Evolutionary conservation across 2,797 vertebrate species (phyloP), one percentile per base, ranked within the genome.

Genomic region (Centropyge bicolor): DNA sequence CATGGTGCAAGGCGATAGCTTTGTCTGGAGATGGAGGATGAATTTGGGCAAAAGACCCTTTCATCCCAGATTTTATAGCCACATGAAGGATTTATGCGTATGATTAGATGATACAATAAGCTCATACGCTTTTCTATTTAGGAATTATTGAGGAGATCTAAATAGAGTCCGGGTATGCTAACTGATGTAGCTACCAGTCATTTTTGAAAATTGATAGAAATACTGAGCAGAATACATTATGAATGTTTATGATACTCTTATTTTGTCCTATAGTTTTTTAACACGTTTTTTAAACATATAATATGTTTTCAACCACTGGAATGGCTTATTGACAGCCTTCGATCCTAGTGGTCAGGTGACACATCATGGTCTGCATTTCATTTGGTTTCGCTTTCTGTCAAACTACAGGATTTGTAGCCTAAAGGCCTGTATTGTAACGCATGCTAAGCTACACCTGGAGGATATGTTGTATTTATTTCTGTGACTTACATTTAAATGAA

Each of bases 1-100:
- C 86, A 60, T 90, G 88, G 73, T 5, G 9, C 5, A 7, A 13
- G n/a, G 19, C 6, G 1, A 6, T 0, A 11, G 19, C 77, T 52
- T 64, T 74, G 49, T 31, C 5, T 36, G 4, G 2, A 5, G 0
- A 36, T 31, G 27, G 7, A 70, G 9, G 14, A 38, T 68, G n/a
- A 24, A n/a, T 1, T 31, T 12, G 8, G 19, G 8, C 8, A 8
- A 56, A 64, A 5, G 17, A n/a, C 0, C 6, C 0, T 19, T 22
- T 24, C 20, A 48, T 20, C 4, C 3, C 1, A 43, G 0, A 17
- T 19, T 36, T 2, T 13, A 1, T n/a, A 14, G 13, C 12, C 6
- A 38, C 16, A 48, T 0, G 0, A 8, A 40, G 20, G 16, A n/a
- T 38, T 8, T 38, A 5, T 20, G 12, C 12, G 1, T 45, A 24